phyloP scores from a whole-genome alignment of 2,888 invertebrate species.

The Agrochola lychnidis region DNA sequence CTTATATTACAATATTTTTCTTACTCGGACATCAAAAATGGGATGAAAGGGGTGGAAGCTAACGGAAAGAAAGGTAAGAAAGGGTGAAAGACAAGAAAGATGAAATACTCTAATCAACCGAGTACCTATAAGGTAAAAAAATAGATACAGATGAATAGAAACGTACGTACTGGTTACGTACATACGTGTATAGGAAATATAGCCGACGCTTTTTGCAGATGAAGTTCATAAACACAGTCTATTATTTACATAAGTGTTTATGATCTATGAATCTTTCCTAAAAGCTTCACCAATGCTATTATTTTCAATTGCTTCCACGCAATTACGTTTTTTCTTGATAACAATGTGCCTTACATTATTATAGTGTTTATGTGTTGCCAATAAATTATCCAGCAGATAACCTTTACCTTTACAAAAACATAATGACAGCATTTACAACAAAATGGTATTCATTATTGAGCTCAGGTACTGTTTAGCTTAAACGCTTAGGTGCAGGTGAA shows the following conservation, averaged over 20 bases:
- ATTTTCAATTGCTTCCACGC: conserved; percentile 34
- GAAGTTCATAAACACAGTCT: conserved; percentile 23
- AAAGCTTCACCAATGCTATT: conserved; percentile 32
- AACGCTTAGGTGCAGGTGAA: conserved; percentile 14
- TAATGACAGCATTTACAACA: conserved; percentile 41
- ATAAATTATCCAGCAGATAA: conserved; percentile 49
- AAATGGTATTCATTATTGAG: conserved; percentile 43
- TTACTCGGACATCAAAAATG: neutral
- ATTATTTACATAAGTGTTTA: conserved; percentile 8
- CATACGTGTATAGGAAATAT: neutral
- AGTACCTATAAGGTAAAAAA: neutral
- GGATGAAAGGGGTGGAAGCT: neutral
- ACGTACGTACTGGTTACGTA: neutral
- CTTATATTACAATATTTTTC: neutral
- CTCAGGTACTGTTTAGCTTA: conserved; percentile 1
- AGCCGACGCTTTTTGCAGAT: neutral
- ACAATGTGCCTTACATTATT: conserved; percentile 15
- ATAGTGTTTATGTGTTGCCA: conserved; percentile 39
- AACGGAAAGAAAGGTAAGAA: neutral
- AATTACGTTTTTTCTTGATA: conserved; percentile 37
- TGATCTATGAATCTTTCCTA: conserved; percentile 7
- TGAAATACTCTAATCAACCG: neutral
- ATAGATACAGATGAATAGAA: neutral
- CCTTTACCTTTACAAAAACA: conserved; percentile 43
- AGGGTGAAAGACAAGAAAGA: too few species aligned